Evolutionary conservation across 2,888 invertebrate genomes (phyloP).

Genomic region (Cryptocephalus moraei): DNA sequence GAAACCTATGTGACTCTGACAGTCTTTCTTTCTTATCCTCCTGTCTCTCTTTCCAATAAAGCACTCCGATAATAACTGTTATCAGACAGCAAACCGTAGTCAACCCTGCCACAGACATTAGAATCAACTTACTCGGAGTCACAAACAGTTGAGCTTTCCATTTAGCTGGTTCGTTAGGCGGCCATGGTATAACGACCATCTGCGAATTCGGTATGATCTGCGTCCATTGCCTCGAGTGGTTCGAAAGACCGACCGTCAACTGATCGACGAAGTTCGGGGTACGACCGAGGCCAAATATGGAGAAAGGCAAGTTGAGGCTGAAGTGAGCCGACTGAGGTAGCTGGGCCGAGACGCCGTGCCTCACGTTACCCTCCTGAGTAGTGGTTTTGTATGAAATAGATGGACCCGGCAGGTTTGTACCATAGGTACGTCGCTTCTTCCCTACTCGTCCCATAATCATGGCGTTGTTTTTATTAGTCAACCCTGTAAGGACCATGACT

Average conservation of each 20-base stretch:
- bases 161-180: conserved; percentile 59
- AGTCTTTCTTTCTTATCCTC: conserved; percentile 70
- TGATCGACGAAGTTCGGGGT: conserved; percentile 96
- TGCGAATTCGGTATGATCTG: conserved; percentile 97
- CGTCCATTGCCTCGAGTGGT: conserved; percentile 65
- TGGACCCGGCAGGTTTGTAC: conserved; percentile 88
- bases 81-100: conserved; percentile 79
- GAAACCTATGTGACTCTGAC: conserved; percentile 73
- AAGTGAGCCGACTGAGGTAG: conserved; percentile 86
- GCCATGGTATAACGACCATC: conserved; percentile 88
- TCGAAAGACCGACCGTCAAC: conserved; percentile 69
- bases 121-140: conserved; percentile 85
- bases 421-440: conserved; percentile 68
- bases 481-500: conserved; percentile 83
- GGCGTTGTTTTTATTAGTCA: conserved; percentile 59
- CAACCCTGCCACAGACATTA: conserved; percentile 83
- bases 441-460: conserved; percentile 64
- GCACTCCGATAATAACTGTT: conserved; percentile 69
- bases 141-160: conserved; percentile 93
- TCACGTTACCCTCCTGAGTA: conserved; percentile 74
- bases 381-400: conserved; percentile 45
- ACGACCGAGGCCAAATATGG: conserved; percentile 93
- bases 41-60: conserved; percentile 84
- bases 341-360: conserved; percentile 77
- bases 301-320: conserved; percentile 89